These are phyloP conservation scores for Pseudeuparius sepicola DNA, from an alignment of 2,888 invertebrate species.

Conservation along the genomic window DNA sequence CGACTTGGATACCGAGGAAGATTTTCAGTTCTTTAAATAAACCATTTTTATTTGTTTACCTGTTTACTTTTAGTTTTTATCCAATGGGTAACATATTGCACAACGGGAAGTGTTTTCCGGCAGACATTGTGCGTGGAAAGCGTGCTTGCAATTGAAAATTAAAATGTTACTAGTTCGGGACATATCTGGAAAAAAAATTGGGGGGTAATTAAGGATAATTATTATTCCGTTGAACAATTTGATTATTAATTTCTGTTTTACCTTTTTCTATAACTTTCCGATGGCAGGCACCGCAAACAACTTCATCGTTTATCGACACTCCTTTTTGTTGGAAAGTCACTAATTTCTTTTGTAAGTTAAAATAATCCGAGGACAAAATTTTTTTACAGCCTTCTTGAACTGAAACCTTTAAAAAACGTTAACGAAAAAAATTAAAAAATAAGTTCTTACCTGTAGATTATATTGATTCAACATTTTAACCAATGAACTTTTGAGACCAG, in stretches of 20 bases:
- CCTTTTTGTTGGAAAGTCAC: constrained; percentile 71
- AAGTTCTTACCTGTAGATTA: constrained; percentile 61
- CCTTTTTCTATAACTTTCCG: constrained; percentile 64
- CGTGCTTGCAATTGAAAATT: constrained; percentile 82
- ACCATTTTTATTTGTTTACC: constrained; percentile 6
- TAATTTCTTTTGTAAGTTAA: constrained; percentile 72
- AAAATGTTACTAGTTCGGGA: constrained; percentile 60
- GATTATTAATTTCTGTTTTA: too few species aligned
- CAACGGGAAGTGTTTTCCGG: constrained; percentile 41
- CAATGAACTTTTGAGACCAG: constrained; percentile 79
- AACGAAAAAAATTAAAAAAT: constrained; percentile 5
- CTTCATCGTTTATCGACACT: constrained; percentile 62
- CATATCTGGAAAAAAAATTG: constrained; percentile 49
- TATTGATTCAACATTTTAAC: constrained; percentile 95
- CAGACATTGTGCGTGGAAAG: constrained; percentile 79
- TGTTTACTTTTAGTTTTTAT: constrained; percentile 30
- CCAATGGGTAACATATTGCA: constrained; percentile 35
- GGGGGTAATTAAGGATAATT: too few species aligned
- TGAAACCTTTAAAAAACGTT: constrained; percentile 50
- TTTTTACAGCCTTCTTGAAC: constrained; percentile 84
- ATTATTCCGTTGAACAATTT: too few species aligned
- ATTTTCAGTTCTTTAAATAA: constrained; percentile 21
- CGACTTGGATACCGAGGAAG: constrained; percentile 12
- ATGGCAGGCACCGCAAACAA: constrained; percentile 70
- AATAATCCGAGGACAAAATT: constrained; percentile 85